Evolutionary conservation across 2,888 invertebrate genomes (phyloP), one percentile per base, ranked within the genome.

Genomic region (Cantharis rufa): DNA sequence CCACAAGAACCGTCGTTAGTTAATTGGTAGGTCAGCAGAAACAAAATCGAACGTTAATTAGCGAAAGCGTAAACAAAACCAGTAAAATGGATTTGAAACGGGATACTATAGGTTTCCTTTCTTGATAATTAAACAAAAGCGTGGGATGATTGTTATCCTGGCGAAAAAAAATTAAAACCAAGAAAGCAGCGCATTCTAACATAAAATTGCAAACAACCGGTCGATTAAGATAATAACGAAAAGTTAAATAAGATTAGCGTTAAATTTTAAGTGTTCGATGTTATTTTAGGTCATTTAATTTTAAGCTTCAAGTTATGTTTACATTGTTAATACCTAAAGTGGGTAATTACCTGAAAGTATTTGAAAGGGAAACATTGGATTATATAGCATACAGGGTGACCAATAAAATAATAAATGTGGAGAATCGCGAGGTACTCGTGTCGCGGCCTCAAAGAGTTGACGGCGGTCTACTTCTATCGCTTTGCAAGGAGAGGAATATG

Each of bases 1-100:
- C 69, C 27, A 74, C 74, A 74, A 15, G 11, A 71, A 75, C 74
- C 77, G 79, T 78, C 76, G 78, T 81, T 81, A 81, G 78, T 81
- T 81, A 81, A 81, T 81, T 81, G 80, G 79, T 78, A 81, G 81
- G 81, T 81, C 80, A 79, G 80, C 76, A 80, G 80, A 80, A 81
- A 81, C 80, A 78, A 80, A 81, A 81, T 81, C 80, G 81, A 81
- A 81, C 78, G 74, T 79, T 81, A 81, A 81, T 81, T 81, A 81
- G 79, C 75, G 70, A 74, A 78, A 75, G 77, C 78, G 80, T 80
- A 80, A 78, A 81, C 80, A 81, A 80, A 69, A 76, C 69, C 72
- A 71, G 21, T 63, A 16, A 72, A 76, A 76, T 72, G 69, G 69
- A 66, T 72, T 62, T 64, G 76, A 76, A 76, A 76, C 48, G 32